These are phyloP conservation scores for Cephus runcator DNA, from an alignment of 2,888 invertebrate species.

Conservation along the genomic window DNA sequence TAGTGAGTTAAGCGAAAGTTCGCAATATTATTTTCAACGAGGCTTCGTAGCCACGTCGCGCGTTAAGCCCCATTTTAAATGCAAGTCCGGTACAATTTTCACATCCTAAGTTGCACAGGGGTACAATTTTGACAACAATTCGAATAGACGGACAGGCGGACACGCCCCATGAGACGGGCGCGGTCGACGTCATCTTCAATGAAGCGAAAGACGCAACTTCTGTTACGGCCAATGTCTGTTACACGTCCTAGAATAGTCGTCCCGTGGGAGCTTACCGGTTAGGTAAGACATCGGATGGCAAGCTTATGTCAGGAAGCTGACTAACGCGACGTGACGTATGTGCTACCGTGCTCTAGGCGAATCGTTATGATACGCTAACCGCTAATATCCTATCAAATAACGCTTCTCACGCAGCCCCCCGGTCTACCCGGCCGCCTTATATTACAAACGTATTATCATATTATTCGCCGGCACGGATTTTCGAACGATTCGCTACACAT, in stretches of 20 bases:
- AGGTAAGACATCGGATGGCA: conserved; percentile 35
- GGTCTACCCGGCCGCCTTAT: background rate
- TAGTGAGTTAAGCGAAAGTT: background rate
- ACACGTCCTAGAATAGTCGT: conserved; percentile 54
- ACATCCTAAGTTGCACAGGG: background rate
- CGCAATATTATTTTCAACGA: background rate
- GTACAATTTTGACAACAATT: conserved; percentile 29
- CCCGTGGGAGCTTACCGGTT: conserved; percentile 51
- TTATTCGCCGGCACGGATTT: background rate
- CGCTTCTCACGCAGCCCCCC: conserved; percentile 18
- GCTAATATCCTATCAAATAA: conserved; percentile 41
- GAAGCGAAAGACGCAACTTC: conserved; percentile 39
- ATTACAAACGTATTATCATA: conserved; percentile 3
- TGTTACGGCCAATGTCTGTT: conserved; percentile 58
- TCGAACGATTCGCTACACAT: background rate
- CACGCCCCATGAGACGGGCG: conserved; percentile 17
- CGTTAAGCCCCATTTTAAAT: background rate
- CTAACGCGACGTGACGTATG: conserved; percentile 48
- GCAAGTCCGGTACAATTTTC: background rate
- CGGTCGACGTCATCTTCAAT: conserved; percentile 57
- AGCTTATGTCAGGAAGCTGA: conserved; percentile 31
- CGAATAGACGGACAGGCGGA: conserved; percentile 38
- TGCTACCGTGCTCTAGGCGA: background rate
- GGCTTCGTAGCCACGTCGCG: background rate
- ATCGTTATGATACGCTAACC: conserved; percentile 28